A percentile compares a stretch with the other conserved stretches of the same genome.
Evolutionary conservation across 2,113 vertebrate genomes (phyloP).

Genomic region (Nestor notabilis): DNA sequence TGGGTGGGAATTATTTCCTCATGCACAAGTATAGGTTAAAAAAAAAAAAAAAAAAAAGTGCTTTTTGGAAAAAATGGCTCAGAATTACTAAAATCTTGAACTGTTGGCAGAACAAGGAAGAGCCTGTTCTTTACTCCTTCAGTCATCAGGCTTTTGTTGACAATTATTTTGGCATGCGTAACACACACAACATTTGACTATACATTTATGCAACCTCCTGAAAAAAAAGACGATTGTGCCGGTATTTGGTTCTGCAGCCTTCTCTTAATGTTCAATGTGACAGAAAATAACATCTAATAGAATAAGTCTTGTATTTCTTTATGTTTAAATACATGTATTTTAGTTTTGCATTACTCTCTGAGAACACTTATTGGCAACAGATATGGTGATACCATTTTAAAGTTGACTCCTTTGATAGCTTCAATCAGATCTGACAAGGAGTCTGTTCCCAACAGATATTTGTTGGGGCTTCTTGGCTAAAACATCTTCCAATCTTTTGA

Average conservation of each 20-base stretch:
- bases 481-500: slow-evolving; percentile 34
- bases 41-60: not conserved
- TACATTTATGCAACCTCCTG: not conserved
- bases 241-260: not conserved
- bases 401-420: not conserved
- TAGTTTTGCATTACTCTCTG: not conserved
- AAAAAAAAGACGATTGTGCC: not conserved
- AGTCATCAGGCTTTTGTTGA: not conserved
- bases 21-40: not conserved
- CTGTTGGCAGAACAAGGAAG: not conserved
- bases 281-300: not conserved
- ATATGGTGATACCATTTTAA: not conserved
- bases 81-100: not conserved
- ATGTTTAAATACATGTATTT: not conserved
- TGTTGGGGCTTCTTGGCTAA: slow-evolving; percentile 39
- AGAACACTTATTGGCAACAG: not conserved
- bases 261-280: not conserved
- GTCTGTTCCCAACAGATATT: slow-evolving; percentile 11
- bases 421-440: slow-evolving; percentile 10
- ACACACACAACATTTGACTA: not conserved
- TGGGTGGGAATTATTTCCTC: not conserved
- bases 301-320: not conserved
- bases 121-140: not conserved
- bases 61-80: not conserved
- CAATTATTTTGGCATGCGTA: not conserved